Evolutionary conservation across 1,140 invertebrate genomes (phyloP).

Genomic region (Drosophila nannoptera): DNA sequence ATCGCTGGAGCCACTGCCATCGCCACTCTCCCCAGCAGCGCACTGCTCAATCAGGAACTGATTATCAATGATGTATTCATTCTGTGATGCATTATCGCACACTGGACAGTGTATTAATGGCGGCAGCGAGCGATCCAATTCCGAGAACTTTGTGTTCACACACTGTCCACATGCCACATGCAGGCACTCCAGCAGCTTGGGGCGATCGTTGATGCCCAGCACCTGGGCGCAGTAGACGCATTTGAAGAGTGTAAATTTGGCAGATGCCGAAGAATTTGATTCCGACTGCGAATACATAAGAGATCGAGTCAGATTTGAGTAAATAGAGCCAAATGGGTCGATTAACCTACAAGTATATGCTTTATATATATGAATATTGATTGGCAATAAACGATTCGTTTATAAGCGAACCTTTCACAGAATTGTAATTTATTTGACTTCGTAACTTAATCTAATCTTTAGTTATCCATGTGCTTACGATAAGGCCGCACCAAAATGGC

Average conservation of each 20-base stretch:
- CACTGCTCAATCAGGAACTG: conserved; percentile 85
- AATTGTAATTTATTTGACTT: conserved; percentile 9
- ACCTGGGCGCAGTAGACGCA: conserved; percentile 86
- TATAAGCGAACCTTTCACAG: conserved; percentile 37
- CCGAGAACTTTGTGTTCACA: conserved; percentile 85
- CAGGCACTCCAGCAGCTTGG: conserved; percentile 91
- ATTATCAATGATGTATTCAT: conserved; percentile 86
- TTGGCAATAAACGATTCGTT: not conserved
- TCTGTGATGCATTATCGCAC: conserved; percentile 83
- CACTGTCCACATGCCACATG: conserved; percentile 90
- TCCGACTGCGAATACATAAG: conserved; percentile 60
- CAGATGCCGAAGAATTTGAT: conserved; percentile 72
- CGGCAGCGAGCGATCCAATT: conserved; percentile 81
- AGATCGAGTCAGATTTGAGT: not conserved
- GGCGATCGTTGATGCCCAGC: conserved; percentile 82
- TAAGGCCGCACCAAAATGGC: conserved; percentile 14
- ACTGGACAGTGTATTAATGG: conserved; percentile 80
- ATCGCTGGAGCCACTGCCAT: conserved; percentile 60
- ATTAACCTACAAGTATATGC: too few relatives aligned
- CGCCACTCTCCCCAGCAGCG: conserved; percentile 69
- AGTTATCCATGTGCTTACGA: conserved; percentile 19
- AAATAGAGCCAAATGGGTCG: too few relatives aligned
- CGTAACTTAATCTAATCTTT: conserved; percentile 37
- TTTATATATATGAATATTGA: too few relatives aligned
- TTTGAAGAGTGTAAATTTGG: conserved; percentile 79